Evolutionary conservation across 2,797 vertebrate species (phyloP).

Genomic region (Myioborus melanocephalus): DNA sequence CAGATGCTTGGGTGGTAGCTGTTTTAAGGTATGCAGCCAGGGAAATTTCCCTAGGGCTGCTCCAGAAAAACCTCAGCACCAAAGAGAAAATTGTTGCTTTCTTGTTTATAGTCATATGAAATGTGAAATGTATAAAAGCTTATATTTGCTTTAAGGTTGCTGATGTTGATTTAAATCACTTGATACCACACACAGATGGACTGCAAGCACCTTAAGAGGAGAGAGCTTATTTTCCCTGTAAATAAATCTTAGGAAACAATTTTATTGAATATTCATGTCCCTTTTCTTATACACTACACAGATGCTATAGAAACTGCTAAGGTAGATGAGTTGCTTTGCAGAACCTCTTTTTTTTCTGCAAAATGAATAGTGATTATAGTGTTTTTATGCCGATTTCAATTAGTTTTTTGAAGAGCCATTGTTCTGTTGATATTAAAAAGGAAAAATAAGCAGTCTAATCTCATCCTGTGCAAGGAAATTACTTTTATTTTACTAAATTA

Average conservation of each 20-base stretch:
- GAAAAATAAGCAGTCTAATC: constrained; percentile 10
- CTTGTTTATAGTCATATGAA: not conserved
- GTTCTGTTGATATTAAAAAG: constrained; percentile 1
- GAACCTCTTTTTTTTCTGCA: not conserved
- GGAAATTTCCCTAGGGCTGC: not conserved
- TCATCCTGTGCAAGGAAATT: constrained; percentile 21
- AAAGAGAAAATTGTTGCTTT: not conserved
- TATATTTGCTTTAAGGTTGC: not conserved
- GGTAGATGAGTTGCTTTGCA: not conserved
- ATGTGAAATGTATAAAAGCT: not conserved
- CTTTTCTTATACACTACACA: not conserved
- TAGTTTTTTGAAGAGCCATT: not conserved
- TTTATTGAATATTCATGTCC: not conserved
- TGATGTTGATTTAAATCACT: not conserved
- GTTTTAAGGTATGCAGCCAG: not conserved
- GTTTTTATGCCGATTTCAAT: not conserved
- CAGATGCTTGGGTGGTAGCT: not conserved
- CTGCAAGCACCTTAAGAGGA: not conserved
- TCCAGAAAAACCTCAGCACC: not conserved
- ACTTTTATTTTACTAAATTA: constrained; percentile 10
- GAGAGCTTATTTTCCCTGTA: not conserved
- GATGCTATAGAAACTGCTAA: not conserved
- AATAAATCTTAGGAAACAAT: not conserved
- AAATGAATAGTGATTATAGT: not conserved
- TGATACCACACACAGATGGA: not conserved